A percentile compares a stretch with the other conserved stretches of the same genome.
phyloP scores from a whole-genome alignment of 2,888 invertebrate species.

The Thereva unica region DNA sequence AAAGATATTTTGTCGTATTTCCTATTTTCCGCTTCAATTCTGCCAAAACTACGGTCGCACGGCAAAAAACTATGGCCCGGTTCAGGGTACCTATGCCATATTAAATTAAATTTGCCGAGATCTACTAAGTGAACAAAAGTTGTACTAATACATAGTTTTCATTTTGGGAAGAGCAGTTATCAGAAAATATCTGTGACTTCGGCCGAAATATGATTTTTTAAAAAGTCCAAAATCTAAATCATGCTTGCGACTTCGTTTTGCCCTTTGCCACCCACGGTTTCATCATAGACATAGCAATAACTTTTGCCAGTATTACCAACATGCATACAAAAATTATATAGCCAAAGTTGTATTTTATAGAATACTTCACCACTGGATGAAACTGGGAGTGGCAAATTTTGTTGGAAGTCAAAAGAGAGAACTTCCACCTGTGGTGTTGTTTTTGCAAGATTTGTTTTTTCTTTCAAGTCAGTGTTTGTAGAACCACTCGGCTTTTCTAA shows the following conservation, averaged over 20 bases:
- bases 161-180: too few relatives aligned
- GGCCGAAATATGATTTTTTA: too few relatives aligned
- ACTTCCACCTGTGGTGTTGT: conserved; percentile 30
- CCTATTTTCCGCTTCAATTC: too few relatives aligned
- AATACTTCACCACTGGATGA: conserved; percentile 28
- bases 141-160: too few relatives aligned
- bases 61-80: too few relatives aligned
- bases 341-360: conserved; percentile 27
- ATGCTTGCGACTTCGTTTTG: conserved; percentile 36
- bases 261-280: conserved; percentile 33
- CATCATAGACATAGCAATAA: conserved; percentile 22
- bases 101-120: too few relatives aligned
- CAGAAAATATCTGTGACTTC: too few relatives aligned
- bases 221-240: too few relatives aligned
- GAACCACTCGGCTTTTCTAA: conserved; percentile 14
- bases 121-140: too few relatives aligned
- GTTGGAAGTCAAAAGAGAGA: conserved; percentile 35
- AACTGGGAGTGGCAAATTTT: conserved; percentile 36
- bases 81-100: too few relatives aligned
- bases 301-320: conserved; percentile 20
- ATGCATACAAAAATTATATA: conserved; percentile 31
- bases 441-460: conserved; percentile 9
- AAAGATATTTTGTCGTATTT: too few relatives aligned
- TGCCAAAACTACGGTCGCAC: too few relatives aligned
- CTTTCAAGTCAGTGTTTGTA: conserved; percentile 7